Evolutionary conservation across 2,888 invertebrate species (phyloP).

Genomic region (Acleris laterana): DNA sequence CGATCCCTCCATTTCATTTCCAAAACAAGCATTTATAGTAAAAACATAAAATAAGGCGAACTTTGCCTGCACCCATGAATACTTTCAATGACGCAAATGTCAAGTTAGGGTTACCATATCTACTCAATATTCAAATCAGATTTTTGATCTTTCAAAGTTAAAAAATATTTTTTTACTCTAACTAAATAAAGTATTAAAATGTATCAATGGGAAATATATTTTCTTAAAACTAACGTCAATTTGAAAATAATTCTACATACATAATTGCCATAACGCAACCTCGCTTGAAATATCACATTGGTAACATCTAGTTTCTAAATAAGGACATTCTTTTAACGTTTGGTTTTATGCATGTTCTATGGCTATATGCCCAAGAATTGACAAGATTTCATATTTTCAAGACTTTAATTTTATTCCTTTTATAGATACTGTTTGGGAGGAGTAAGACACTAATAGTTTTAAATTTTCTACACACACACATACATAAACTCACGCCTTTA

Average conservation of each 20-base stretch:
- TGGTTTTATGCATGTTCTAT: too few relatives aligned
- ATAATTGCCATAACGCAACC: too few relatives aligned
- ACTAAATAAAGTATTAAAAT: background rate
- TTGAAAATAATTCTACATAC: too few relatives aligned
- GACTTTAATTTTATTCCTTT: too few relatives aligned
- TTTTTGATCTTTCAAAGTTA: background rate
- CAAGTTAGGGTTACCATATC: conserved; percentile 34
- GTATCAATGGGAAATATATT: too few relatives aligned
- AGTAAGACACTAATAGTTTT: too few relatives aligned
- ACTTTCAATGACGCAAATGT: conserved; percentile 38
- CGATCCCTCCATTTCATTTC: conserved; percentile 76
- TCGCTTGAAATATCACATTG: background rate
- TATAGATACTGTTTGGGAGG: too few relatives aligned
- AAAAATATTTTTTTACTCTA: background rate
- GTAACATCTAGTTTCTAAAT: conserved; percentile 4
- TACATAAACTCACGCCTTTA: too few relatives aligned
- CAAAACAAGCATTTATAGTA: conserved; percentile 48
- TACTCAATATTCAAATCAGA: background rate
- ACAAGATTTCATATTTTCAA: too few relatives aligned
- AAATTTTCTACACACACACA: too few relatives aligned
- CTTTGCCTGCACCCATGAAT: conserved; percentile 36
- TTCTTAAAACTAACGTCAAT: too few relatives aligned
- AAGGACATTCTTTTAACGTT: background rate
- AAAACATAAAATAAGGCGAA: conserved; percentile 41
- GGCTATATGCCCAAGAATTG: too few relatives aligned